Percentiles rank a stretch among this genome's conserved stretches.
These are phyloP conservation scores for Artibeus lituratus DNA, from an alignment of 2,797 vertebrate genomes.

Conservation along the genomic window DNA sequence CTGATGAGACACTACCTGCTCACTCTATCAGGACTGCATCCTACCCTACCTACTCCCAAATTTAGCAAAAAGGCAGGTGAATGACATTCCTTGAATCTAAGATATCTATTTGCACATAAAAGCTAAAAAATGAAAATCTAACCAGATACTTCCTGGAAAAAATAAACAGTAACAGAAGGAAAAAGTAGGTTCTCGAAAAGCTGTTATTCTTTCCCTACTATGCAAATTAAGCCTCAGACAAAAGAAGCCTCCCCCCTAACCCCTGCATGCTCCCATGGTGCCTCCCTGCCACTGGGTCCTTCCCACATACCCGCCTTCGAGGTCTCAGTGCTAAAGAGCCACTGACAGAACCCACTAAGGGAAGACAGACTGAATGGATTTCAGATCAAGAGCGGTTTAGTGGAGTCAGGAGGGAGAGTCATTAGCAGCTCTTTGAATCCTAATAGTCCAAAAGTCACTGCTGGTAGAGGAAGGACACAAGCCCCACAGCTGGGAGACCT, in stretches of 20 bases:
- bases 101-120: neutral
- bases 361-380: neutral
- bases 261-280: rapidly evolving
- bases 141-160: neutral
- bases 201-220: neutral
- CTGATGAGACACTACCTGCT: neutral
- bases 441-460: neutral
- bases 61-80: neutral
- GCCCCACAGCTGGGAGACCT: neutral
- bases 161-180: neutral
- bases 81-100: neutral
- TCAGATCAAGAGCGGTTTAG: neutral
- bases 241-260: neutral
- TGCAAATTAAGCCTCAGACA: neutral
- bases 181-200: neutral
- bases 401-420: neutral
- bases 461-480: neutral
- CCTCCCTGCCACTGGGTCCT: neutral
- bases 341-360: neutral
- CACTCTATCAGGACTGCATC: neutral
- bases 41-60: neutral
- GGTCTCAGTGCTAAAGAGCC: neutral
- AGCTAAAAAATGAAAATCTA: conserved; percentile 31
- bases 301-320: neutral
- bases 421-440: neutral